These are phyloP conservation scores for Dipodomys stephensi DNA, from an alignment of 2,113 vertebrate species.

Conservation along the genomic window DNA sequence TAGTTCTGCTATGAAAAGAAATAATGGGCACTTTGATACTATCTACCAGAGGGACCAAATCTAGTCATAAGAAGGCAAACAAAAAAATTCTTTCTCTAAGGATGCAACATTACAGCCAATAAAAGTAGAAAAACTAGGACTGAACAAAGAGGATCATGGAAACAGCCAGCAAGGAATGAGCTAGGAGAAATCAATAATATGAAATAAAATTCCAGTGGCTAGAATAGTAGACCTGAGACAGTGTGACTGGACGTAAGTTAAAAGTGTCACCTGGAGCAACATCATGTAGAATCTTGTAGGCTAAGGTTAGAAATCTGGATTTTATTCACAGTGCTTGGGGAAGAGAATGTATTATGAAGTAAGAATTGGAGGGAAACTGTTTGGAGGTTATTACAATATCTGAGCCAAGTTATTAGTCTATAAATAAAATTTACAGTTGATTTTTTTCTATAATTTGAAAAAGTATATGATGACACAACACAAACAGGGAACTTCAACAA, in stretches of 20 bases:
- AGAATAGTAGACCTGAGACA: neutral
- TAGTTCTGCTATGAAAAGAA: slow-evolving; percentile 25
- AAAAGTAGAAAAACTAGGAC: too few species aligned
- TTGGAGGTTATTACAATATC: neutral
- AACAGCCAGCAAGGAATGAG: neutral
- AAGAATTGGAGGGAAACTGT: neutral
- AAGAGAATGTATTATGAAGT: neutral
- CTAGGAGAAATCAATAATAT: neutral
- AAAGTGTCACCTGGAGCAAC: neutral
- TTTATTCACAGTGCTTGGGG: slow-evolving; percentile 35
- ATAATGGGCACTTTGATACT: neutral
- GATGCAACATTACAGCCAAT: neutral
- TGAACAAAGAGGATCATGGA: too few species aligned
- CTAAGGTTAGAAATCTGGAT: neutral
- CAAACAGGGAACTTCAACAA: slow-evolving; percentile 47
- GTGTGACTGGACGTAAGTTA: neutral
- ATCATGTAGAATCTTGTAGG: neutral
- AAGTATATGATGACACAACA: neutral
- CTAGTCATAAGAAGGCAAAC: neutral
- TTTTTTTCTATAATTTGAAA: slow-evolving; percentile 37
- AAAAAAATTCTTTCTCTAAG: neutral
- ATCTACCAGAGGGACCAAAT: neutral
- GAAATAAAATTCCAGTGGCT: neutral
- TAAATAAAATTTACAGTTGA: slow-evolving; percentile 25
- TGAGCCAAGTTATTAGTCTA: slow-evolving; percentile 28